Base-by-base conservation (phyloP, 2,113 vertebrate genomes). In the Chaenocephalus aceratus region DNA sequence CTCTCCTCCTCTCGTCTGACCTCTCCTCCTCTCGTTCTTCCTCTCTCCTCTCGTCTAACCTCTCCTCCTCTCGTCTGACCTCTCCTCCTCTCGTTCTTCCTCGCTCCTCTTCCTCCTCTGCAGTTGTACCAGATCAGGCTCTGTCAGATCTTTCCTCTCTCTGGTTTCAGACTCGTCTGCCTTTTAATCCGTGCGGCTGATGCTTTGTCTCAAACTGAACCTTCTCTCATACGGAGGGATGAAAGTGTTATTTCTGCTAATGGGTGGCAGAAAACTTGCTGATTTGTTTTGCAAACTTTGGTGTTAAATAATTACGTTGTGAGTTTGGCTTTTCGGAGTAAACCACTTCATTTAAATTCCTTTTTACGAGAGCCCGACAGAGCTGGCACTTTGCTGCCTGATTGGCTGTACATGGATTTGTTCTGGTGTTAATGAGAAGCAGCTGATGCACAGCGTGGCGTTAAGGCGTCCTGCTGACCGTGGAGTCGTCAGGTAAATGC, bases 111-210 rank as follows among this genome's bases (percentile, higher is more conserved):
- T 21, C 21, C 21, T 21, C 74, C 30, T 61, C 58, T 81, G 61
- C 41, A 64, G 77, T 64, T 72, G 64, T 23, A 52, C 61, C 77
- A 73, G 62, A 73, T 89, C 88, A 81, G 70, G 82, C 88, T 80
- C 83, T 83, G 75, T 88, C 65, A 79, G 78, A 84, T 80, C 75
- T 64, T 36, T 48, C 67, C 26, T 88, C 85, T 86, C 75, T 70
- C 74, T 78, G 84, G 80, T 82, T 80, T 79, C 83, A 83, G 74
- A 77, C 54, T 65, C 79, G 48, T 6, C 69, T 67, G 65, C 75
- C 56, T 84, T 88, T 87, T 72, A 88, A 86, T 88, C 73, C 8
- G 13, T 80, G 77, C 81, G 65, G 59, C 77, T 73, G 74, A 68
- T 10, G 46, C 72, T 60, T 81, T 71, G 69, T 81, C 71, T 75